phyloP scores from a whole-genome alignment of 2,797 vertebrate genomes.

The Pipistrellus pygmaeus region DNA sequence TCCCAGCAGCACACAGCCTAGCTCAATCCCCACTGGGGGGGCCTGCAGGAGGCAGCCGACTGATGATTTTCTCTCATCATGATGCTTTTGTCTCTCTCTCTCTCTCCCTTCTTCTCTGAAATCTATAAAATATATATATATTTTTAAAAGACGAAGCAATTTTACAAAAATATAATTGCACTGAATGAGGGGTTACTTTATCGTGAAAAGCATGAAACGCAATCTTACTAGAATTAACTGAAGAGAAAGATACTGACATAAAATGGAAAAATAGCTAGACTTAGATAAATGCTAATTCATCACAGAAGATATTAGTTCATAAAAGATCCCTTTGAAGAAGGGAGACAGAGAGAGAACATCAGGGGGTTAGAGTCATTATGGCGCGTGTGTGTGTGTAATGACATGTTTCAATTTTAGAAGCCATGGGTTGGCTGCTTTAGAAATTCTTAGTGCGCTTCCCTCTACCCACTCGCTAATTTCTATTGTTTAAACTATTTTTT shows the following conservation, averaged over 20 bases:
- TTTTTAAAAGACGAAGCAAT: neutral
- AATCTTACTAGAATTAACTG: neutral
- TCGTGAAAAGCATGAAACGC: constrained; percentile 48
- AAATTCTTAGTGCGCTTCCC: neutral
- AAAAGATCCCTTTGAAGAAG: neutral
- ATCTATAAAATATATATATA: no score
- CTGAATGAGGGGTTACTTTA: neutral
- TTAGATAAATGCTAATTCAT: constrained; percentile 18
- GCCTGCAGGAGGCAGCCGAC: no score
- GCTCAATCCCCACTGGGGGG: no score
- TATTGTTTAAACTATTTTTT: constrained; percentile 53
- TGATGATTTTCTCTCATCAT: no score
- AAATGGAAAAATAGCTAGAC: neutral
- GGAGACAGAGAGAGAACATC: neutral
- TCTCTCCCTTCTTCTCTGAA: no score
- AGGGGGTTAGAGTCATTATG: neutral
- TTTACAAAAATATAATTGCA: neutral
- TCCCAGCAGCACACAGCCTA: no score
- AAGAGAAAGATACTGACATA: constrained; percentile 29
- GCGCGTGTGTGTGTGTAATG: neutral
- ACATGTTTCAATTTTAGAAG: neutral
- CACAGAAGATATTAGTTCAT: neutral
- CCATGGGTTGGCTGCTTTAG: neutral
- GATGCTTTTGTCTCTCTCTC: no score
- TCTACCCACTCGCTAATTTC: constrained; percentile 5